Base-by-base conservation (phyloP, 2,797 vertebrate genomes). In the Poeciliopsis turneri region DNA sequence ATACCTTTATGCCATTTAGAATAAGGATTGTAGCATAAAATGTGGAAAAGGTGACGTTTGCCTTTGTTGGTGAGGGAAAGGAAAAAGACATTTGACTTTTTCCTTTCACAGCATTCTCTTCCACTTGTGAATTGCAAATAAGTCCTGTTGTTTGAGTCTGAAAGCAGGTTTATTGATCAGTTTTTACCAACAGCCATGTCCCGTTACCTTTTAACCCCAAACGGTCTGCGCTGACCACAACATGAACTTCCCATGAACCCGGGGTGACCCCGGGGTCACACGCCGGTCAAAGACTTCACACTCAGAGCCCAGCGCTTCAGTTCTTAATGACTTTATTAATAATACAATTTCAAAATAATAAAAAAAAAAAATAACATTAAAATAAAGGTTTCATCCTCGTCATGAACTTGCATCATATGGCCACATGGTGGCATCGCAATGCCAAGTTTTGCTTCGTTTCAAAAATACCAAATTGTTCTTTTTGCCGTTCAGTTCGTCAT, bases 241-340 rank as follows among this genome's bases (percentile, higher is more conserved):
- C 76, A 25, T 91, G 91, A 94, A 88, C 93, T 81, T 49, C 33
- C 10, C 64, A 9, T 75, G 91, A 94, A 88, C 94, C 79, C 69
- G 72, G 11, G 47, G 16, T 49, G 55, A 33, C 9, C 64, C 78
- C 43, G 20, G 92, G 92, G 92, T 94, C 92, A 88, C 64, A 5
- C 82, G 2, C 49, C 72, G 87, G 90, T 82, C 89, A 94, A 76
- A 53, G 81, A 91, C n/a, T 0, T 47, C 82, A 88, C 69, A 82
- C 30, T 74, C 82, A 20, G 9, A 68, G 74, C 69, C 77, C 82
- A 87, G 95, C 95, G 95, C 94, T 96, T 96, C 95, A 95, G 94
- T 96, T 96, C 94, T 96, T 95, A 92, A 94, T 95, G 95, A 96
- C 94, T 96, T 96, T 96, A 96, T 96, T 96, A 94, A 95, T 95